These are phyloP conservation scores for Geophilus truncorum DNA, from an alignment of 2,888 invertebrate species.

Conservation along the genomic window DNA sequence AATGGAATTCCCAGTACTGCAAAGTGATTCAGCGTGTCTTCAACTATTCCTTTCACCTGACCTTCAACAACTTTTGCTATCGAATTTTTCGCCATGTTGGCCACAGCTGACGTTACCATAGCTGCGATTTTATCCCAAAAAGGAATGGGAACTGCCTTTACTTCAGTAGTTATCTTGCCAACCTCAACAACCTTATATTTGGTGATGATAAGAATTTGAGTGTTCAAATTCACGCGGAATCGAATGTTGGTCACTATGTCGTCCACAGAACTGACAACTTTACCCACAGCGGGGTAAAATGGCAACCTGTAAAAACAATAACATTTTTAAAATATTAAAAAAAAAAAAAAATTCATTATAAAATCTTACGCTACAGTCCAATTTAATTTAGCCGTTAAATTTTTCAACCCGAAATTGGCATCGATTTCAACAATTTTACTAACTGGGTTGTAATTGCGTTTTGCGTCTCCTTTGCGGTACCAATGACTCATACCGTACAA, in stretches of 20 bases:
- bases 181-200: neutral
- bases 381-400: neutral
- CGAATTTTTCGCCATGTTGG: neutral
- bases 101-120: neutral
- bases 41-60: neutral
- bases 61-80: neutral
- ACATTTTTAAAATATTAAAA: neutral
- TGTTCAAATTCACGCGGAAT: neutral
- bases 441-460: neutral
- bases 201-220: neutral
- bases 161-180: neutral
- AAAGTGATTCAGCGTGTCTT: neutral
- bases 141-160: neutral
- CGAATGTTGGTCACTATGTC: neutral
- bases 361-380: neutral
- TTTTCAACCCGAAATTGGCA: neutral
- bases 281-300: neutral
- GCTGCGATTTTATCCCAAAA: neutral
- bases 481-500: neutral
- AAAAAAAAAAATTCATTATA: neutral
- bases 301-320: neutral
- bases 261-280: neutral
- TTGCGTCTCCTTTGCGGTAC: neutral
- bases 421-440: neutral
- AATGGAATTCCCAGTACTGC: neutral